Evolutionary conservation across 2,888 invertebrate genomes (phyloP).

Genomic region (Julus scanicus): DNA sequence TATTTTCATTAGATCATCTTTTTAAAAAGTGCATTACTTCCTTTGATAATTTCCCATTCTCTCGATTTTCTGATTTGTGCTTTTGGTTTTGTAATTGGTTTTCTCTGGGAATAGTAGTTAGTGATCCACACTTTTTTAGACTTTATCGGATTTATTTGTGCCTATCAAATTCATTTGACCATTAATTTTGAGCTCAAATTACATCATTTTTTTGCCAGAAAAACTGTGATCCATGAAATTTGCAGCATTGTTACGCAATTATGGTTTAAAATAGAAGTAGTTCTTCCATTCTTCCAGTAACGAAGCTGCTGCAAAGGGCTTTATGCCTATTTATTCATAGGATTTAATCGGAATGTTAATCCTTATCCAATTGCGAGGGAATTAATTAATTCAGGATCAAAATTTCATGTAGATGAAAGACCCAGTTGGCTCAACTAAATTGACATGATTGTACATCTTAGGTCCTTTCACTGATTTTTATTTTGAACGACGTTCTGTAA

Average conservation of each 20-base stretch:
- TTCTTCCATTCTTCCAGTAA: too few species aligned
- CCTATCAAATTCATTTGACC: background rate
- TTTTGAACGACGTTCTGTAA: background rate
- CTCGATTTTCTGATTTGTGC: background rate
- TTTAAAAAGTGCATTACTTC: background rate
- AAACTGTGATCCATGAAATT: background rate
- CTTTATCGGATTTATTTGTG: background rate
- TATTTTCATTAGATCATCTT: background rate
- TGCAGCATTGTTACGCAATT: too few species aligned
- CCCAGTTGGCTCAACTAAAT: background rate
- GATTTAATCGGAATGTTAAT: background rate
- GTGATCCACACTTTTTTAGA: background rate
- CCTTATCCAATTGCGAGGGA: background rate
- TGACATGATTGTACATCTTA: background rate
- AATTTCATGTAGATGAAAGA: background rate
- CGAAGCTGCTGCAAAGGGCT: too few species aligned
- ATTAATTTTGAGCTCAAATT: background rate
- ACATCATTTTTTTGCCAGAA: background rate
- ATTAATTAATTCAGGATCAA: background rate
- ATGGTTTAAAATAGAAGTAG: too few species aligned
- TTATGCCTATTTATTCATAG: too few species aligned
- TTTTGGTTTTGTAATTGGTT: background rate
- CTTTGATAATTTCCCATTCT: background rate
- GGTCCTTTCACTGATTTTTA: background rate
- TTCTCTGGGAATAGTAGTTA: background rate